Percentiles rank a stretch among this genome's conserved stretches.
These are phyloP conservation scores for Heliconius congener DNA, from an alignment of 1,140 invertebrate genomes.

Conservation along the genomic window DNA sequence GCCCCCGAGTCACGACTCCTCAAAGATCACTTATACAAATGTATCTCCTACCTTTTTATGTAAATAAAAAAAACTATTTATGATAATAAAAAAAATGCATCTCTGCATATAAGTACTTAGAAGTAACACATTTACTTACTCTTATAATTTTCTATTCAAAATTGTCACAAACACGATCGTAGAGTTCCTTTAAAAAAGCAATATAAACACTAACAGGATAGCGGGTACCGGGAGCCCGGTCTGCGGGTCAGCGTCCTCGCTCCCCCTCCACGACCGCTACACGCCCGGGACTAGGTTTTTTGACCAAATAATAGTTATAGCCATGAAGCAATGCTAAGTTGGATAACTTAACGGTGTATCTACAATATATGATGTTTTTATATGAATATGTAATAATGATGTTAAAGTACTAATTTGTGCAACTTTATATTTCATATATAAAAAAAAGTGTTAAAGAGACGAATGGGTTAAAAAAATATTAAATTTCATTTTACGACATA, in stretches of 20 bases:
- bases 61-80: too few species aligned
- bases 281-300: constrained; percentile 40
- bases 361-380: background rate
- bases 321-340: constrained; percentile 11
- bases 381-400: background rate
- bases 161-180: background rate
- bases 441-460: background rate
- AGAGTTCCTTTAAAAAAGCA: constrained; percentile 34
- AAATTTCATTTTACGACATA: background rate
- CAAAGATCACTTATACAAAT: too few species aligned
- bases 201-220: constrained; percentile 37
- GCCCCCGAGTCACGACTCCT: too few species aligned
- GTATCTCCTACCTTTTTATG: too few species aligned
- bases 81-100: background rate
- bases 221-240: constrained; percentile 33
- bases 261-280: constrained; percentile 54
- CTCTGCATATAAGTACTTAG: background rate
- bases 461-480: background rate
- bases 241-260: constrained; percentile 62
- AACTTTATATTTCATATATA: too few species aligned
- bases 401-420: too few species aligned
- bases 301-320: constrained; percentile 34
- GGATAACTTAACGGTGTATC: background rate
- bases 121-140: background rate
- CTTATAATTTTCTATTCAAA: background rate